A percentile compares a stretch with the other conserved stretches of the same genome.
These are phyloP conservation scores for Dendrophyllia cribrosa DNA, from an alignment of 64 coral and sea anemone species.

Conservation along the genomic window DNA sequence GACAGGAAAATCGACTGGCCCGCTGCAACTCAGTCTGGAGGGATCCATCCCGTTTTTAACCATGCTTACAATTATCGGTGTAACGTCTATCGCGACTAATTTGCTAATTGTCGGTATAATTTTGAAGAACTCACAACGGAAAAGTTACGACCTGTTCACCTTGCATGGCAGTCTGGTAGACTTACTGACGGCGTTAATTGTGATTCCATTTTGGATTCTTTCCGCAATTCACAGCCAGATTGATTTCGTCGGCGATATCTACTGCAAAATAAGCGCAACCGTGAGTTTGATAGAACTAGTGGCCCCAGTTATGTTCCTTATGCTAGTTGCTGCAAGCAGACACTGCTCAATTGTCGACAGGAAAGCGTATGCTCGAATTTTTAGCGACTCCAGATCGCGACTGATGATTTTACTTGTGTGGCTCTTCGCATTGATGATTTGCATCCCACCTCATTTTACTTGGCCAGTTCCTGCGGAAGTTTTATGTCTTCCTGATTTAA, in stretches of 20 bases:
- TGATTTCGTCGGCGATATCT: slow-evolving; percentile 50
- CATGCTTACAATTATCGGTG: slow-evolving; percentile 75
- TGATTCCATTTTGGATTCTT: slow-evolving; percentile 88
- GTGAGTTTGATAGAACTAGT: slow-evolving; percentile 73
- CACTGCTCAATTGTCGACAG: slow-evolving; percentile 72
- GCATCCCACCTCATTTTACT: slow-evolving; percentile 68
- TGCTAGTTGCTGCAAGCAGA: slow-evolving; percentile 55
- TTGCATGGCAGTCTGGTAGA: slow-evolving; percentile 74
- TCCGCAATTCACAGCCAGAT: slow-evolving; percentile 74
- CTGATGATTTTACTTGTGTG: slow-evolving; percentile 67
- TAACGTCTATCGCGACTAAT: slow-evolving; percentile 79
- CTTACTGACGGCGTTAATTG: slow-evolving; percentile 62
- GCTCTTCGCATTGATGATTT: slow-evolving; percentile 51
- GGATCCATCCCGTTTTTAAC: slow-evolving; percentile 83
- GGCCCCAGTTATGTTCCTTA: slow-evolving; percentile 74
- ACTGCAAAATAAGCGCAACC: slow-evolving; percentile 65
- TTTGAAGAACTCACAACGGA: slow-evolving; percentile 71
- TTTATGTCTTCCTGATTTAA: slow-evolving; percentile 79
- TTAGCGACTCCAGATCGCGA: slow-evolving; percentile 39
- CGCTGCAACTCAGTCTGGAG: slow-evolving; percentile 54
- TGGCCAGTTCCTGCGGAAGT: slow-evolving; percentile 51
- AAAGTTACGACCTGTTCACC: slow-evolving; percentile 74
- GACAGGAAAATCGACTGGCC: neutral
- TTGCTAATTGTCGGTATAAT: slow-evolving; percentile 62
- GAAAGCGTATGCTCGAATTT: slow-evolving; percentile 73